Base-by-base conservation (phyloP, 2,113 vertebrate genomes). In the Lepisosteus osseus region DNA sequence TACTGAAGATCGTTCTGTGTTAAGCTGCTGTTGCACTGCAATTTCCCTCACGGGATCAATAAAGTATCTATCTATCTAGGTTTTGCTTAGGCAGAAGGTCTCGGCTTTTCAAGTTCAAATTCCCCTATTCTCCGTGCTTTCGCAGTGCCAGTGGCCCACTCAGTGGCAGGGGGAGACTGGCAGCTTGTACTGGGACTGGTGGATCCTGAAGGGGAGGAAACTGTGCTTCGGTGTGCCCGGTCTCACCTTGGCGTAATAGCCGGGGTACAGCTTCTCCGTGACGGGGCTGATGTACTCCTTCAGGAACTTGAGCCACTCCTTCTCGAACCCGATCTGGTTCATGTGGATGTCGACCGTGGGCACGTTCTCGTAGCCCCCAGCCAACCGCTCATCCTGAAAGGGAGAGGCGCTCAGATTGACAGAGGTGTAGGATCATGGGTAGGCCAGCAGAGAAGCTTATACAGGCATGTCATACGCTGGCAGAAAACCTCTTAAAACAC, bases 311-410 rank as follows among this genome's bases (percentile, higher is more conserved):
- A 97, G 89, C 95, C 95, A 97, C 74, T 95, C 92, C 76, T 94
- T 92, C 84, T 97, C 94, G 0, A 87, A 95, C 13, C 83, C 86
- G 3, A 94, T 85, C 87, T 96, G 95, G 76, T 90, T 94, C 95
- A 97, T 94, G 86, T 96, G 95, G 77, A 94, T 95, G 62, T 97
- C 95, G 0, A 96, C 94, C 0, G 95, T 96, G 0, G 95, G 95
- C 12, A 97, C 95, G 0, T 93, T 96, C 67, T 96, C 95, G 0
- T 97, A 97, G 0, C 95, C 95, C 0, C 95, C 95, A 0, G 91
- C 66, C 70, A 97, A 83, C 65, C 95, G 87, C 2, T 92, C 86
- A 3, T 97, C 95, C 95, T 97, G 78, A 0, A 42, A 3, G 47
- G 54, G 14, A 5, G 51, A 0, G 8, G 47, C 9, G 47, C 47